Conservation (phyloP, 2,888 invertebrate genomes). For the Blastobasis adustella region DNA sequence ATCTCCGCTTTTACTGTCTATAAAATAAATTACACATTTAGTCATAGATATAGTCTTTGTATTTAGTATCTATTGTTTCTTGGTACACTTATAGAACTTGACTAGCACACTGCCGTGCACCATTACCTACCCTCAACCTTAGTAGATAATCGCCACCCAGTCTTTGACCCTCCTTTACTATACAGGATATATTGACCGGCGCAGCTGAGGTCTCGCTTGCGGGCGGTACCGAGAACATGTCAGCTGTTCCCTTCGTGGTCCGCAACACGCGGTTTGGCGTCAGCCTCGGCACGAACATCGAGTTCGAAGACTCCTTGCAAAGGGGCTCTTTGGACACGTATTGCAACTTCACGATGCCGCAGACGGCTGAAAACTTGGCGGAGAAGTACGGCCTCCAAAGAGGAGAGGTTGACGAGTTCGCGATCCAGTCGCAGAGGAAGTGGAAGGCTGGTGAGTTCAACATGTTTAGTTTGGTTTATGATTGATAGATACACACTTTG, state of each 20-base stretch:
- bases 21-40: too few relatives aligned
- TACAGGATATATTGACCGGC: slow-evolving; percentile 90
- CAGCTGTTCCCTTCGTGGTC: slow-evolving; percentile 88
- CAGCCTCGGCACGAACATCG: slow-evolving; percentile 81
- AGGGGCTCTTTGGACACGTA: slow-evolving; percentile 86
- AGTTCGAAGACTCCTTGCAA: slow-evolving; percentile 86
- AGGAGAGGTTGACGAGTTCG: slow-evolving; percentile 88
- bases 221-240: slow-evolving; percentile 97
- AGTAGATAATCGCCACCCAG: too few relatives aligned
- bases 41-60: too few relatives aligned
- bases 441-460: slow-evolving; percentile 86
- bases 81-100: too few relatives aligned
- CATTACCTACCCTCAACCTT: too few relatives aligned
- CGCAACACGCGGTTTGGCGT: slow-evolving; percentile 91
- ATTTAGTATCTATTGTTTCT: too few relatives aligned
- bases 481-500: too few relatives aligned
- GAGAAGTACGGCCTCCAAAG: slow-evolving; percentile 85
- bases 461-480: too few relatives aligned
- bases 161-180: too few relatives aligned
- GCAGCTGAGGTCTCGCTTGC: slow-evolving; percentile 89
- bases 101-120: too few relatives aligned
- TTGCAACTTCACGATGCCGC: slow-evolving; percentile 94
- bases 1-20: too few relatives aligned
- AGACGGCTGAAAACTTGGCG: slow-evolving; percentile 95
- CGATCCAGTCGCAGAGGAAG: slow-evolving; percentile 86